Base-by-base conservation (phyloP, 2,113 vertebrate species). In the Odontesthes bonariensis region DNA sequence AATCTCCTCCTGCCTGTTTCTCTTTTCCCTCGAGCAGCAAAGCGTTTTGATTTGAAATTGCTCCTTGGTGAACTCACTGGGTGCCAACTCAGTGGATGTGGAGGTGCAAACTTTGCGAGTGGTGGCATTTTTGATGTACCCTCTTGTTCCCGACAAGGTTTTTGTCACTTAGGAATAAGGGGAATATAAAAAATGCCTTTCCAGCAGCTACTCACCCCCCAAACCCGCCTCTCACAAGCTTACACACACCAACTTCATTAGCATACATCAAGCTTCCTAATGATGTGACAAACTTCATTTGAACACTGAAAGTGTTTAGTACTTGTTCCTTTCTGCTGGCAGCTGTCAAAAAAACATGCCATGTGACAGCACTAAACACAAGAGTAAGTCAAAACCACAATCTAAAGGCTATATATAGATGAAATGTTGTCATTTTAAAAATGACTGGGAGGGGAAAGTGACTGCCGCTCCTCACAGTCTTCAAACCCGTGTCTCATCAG, bases 381-480 rank as follows among this genome's bases (percentile, higher is more conserved):
- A 56, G 70, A 75, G 82, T 84, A 86, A 91, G 89, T 92, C 92
- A 88, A 89, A 93, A 82, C 83, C 90, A 84, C 87, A 91, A 92
- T 93, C 89, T 93, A 80, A 92, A 90, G 86, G 90, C 92, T 93
- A 94, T 95, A 94, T 94, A 94, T 94, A 95, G 93, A 93, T 93
- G 88, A 95, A 92, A 92, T 88, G 87, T 87, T 93, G 91, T 92
- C 91, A 91, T 88, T 94, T 93, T 92, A 91, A 88, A 38, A 88
- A 92, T 87, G 81, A 87, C 82, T 86, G 82, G 77, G 79, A 75
- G 78, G 81, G 79, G 79, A 56, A 82, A 82, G 84, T 57, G 72
- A 79, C 87, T 84, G 67, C 81, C 67, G 77, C 77, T 84, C 71
- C 79, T 83, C 73, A 63, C 84, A 74, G 72, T 75, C 82, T 88